Percentiles rank a stretch among this genome's conserved stretches.
Conservation (phyloP, 2,113 vertebrate genomes). For the Entelurus aequoreus region DNA sequence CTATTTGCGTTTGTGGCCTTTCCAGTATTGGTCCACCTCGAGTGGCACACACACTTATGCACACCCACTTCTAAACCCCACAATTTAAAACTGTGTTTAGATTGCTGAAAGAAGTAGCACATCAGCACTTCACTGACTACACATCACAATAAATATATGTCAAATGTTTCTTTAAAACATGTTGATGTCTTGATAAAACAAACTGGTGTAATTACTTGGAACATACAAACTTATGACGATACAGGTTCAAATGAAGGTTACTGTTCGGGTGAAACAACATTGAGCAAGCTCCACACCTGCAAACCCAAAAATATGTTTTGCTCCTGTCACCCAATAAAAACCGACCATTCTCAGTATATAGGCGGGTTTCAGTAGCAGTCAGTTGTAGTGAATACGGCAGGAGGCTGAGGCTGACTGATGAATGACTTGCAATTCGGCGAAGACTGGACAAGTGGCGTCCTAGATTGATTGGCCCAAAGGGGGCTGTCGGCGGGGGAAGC, state of each 20-base stretch:
- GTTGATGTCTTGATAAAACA: too few species aligned
- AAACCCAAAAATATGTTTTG: slow-evolving; percentile 34
- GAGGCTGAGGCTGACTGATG: slow-evolving; percentile 59
- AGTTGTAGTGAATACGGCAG: slow-evolving; percentile 52
- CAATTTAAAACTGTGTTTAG: slow-evolving; percentile 53
- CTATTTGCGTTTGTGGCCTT: slow-evolving; percentile 63
- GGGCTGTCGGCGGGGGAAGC: slow-evolving; percentile 53
- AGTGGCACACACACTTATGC: slow-evolving; percentile 39
- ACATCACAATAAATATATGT: slow-evolving; percentile 58
- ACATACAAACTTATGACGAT: background rate
- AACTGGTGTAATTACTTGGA: too few species aligned
- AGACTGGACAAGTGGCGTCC: slow-evolving; percentile 58
- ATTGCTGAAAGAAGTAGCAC: slow-evolving; percentile 57
- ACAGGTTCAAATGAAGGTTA: slow-evolving; percentile 33
- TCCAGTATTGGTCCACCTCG: slow-evolving; percentile 48
- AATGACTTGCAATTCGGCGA: slow-evolving; percentile 54
- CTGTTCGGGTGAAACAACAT: slow-evolving; percentile 8
- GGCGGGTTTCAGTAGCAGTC: slow-evolving; percentile 50
- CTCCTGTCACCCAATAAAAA: slow-evolving; percentile 50
- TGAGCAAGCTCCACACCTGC: slow-evolving; percentile 10
- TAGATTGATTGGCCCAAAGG: slow-evolving; percentile 66
- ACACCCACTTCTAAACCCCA: background rate
- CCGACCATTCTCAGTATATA: slow-evolving; percentile 33
- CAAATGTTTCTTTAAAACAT: slow-evolving; percentile 15
- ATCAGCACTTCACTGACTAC: slow-evolving; percentile 69